phyloP scores from a whole-genome alignment of 2,888 invertebrate genomes.

The Volucella bombylans region DNA sequence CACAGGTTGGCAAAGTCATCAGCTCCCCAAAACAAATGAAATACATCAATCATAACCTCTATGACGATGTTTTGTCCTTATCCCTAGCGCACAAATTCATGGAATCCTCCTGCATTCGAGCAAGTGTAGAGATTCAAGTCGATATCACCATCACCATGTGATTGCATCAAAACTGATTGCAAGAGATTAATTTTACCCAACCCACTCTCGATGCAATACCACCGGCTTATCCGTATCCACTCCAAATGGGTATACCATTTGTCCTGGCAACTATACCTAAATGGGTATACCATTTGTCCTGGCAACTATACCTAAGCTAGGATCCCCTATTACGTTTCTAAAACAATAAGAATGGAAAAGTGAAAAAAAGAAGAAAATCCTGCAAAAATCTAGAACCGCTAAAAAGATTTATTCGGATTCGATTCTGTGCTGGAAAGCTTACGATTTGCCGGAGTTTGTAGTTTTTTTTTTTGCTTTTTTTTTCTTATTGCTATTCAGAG shows the following conservation, averaged over 20 bases:
- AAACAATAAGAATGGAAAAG: slow-evolving; percentile 34
- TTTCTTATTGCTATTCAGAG: slow-evolving; percentile 7
- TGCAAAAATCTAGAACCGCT: slow-evolving; percentile 44
- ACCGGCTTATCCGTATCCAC: too few species aligned
- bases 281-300: slow-evolving; percentile 48
- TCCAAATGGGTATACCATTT: slow-evolving; percentile 47
- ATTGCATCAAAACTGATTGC: slow-evolving; percentile 71
- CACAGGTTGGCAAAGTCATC: slow-evolving; percentile 68
- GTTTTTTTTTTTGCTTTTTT: slow-evolving; percentile 20
- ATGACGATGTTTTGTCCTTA: slow-evolving; percentile 69
- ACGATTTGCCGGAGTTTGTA: slow-evolving; percentile 59
- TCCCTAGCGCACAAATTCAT: background rate
- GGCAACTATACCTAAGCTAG: slow-evolving; percentile 50
- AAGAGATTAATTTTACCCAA: slow-evolving; percentile 71
- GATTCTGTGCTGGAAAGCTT: slow-evolving; percentile 73
- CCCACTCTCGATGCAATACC: too few species aligned
- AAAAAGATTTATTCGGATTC: slow-evolving; percentile 73
- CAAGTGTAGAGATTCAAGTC: slow-evolving; percentile 15
- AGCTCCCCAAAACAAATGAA: slow-evolving; percentile 68
- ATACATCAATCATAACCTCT: slow-evolving; percentile 72
- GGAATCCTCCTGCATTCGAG: background rate
- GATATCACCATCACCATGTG: slow-evolving; percentile 32
- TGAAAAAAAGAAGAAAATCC: slow-evolving; percentile 25
- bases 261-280: slow-evolving; percentile 57
- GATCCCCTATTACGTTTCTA: slow-evolving; percentile 28